A percentile compares a stretch with the other conserved stretches of the same genome.
phyloP scores from a whole-genome alignment of 2,797 vertebrate genomes.

The Cuculus canorus region DNA sequence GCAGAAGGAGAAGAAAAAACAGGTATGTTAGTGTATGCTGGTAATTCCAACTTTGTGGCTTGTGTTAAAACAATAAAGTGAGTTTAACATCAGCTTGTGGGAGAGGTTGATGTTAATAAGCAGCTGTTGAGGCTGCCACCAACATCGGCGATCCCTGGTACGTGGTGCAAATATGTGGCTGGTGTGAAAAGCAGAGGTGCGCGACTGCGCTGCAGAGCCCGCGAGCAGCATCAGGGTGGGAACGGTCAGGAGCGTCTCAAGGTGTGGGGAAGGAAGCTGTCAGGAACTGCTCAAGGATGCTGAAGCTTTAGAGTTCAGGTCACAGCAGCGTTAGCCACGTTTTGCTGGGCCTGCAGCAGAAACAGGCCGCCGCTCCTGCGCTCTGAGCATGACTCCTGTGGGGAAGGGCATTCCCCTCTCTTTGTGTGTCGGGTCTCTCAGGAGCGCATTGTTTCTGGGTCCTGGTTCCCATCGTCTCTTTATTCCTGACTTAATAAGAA shows the following conservation, averaged over 20 bases:
- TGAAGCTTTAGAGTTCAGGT: neutral
- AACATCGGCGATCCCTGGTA: accelerated
- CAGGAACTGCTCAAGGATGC: too few relatives aligned
- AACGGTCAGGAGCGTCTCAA: neutral
- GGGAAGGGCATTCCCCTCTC: neutral
- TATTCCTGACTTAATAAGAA: accelerated
- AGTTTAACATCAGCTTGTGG: accelerated
- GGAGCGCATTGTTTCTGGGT: accelerated
- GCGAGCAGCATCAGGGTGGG: accelerated
- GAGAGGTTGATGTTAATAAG: accelerated
- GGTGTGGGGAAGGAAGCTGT: too few relatives aligned
- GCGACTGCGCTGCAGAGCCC: accelerated
- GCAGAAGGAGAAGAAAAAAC: conserved; percentile 90
- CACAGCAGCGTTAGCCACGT: neutral
- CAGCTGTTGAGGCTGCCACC: neutral
- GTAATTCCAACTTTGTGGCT: neutral
- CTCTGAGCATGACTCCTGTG: accelerated
- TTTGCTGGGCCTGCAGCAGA: neutral
- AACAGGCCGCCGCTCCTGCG: accelerated
- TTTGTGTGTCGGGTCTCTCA: too few relatives aligned
- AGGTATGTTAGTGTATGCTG: conserved; percentile 73
- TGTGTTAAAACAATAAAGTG: accelerated
- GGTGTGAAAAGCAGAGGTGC: neutral
- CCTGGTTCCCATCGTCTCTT: neutral
- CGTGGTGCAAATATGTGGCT: accelerated